phyloP scores from a whole-genome alignment of 2,888 invertebrate genomes.

The Nomada lathburiana region DNA sequence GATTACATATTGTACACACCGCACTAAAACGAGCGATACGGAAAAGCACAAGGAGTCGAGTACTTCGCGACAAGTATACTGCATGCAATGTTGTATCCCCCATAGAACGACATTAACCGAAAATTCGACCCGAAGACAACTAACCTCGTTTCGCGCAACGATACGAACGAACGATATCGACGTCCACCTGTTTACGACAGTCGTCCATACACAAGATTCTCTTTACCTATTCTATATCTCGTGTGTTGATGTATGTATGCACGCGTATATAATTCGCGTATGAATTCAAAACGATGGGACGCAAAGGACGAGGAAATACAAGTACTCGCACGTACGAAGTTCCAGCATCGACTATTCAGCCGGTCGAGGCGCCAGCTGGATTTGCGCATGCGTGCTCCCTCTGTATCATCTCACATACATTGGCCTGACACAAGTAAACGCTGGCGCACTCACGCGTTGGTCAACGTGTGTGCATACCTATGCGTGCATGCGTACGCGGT shows the following conservation, averaged over 20 bases:
- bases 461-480: neutral
- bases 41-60: conserved; percentile 4
- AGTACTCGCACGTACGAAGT: conserved; percentile 67
- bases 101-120: conserved; percentile 46
- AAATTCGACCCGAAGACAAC: conserved; percentile 58
- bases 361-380: conserved; percentile 69
- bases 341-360: conserved; percentile 79
- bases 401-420: conserved; percentile 8
- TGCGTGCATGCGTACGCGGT: neutral
- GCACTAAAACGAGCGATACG: neutral
- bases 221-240: conserved; percentile 20
- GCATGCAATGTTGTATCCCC: conserved; percentile 34
- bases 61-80: neutral
- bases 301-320: conserved; percentile 39
- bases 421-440: neutral
- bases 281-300: conserved; percentile 34
- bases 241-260: conserved; percentile 9
- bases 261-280: conserved; percentile 45
- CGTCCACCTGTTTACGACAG: conserved; percentile 62
- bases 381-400: conserved; percentile 64
- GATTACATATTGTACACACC: conserved; percentile 16
- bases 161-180: conserved; percentile 41
- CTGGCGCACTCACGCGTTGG: neutral
- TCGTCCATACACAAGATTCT: conserved; percentile 22
- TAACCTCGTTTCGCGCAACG: conserved; percentile 59